phyloP scores from a whole-genome alignment of 1,140 invertebrate genomes.

The Brachystomella parvula region DNA sequence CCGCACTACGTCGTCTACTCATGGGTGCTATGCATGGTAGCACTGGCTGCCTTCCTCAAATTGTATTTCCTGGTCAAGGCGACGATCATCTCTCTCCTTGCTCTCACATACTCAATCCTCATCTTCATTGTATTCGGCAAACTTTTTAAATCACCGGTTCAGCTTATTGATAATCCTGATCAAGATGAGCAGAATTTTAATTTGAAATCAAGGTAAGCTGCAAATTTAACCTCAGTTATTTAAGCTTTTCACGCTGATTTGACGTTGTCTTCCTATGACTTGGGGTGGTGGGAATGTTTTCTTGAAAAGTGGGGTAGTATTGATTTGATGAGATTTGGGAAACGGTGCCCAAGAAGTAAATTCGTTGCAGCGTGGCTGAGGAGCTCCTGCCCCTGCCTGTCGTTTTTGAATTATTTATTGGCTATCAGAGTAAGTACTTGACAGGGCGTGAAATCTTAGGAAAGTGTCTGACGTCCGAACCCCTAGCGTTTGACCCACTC shows the following conservation, averaged over 20 bases:
- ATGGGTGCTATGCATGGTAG: constrained; percentile 85
- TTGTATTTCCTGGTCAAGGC: constrained; percentile 86
- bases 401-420: constrained; percentile 7
- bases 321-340: neutral
- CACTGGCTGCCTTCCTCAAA: constrained; percentile 82
- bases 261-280: too few relatives aligned
- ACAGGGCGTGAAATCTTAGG: constrained; percentile 12
- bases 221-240: too few relatives aligned
- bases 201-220: constrained; percentile 2
- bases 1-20: constrained; percentile 87
- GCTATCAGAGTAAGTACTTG: neutral
- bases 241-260: too few relatives aligned
- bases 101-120: constrained; percentile 58
- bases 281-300: too few relatives aligned
- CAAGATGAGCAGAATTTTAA: neutral
- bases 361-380: neutral
- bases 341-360: neutral
- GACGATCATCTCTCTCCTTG: constrained; percentile 65
- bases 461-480: too few relatives aligned
- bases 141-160: constrained; percentile 44
- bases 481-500: too few relatives aligned
- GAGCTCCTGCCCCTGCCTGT: neutral
- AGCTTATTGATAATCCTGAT: too few relatives aligned
- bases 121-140: constrained; percentile 54
- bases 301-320: neutral